These are phyloP conservation scores for Xenentodon cancila DNA, from an alignment of 2,797 vertebrate species.

Conservation along the genomic window DNA sequence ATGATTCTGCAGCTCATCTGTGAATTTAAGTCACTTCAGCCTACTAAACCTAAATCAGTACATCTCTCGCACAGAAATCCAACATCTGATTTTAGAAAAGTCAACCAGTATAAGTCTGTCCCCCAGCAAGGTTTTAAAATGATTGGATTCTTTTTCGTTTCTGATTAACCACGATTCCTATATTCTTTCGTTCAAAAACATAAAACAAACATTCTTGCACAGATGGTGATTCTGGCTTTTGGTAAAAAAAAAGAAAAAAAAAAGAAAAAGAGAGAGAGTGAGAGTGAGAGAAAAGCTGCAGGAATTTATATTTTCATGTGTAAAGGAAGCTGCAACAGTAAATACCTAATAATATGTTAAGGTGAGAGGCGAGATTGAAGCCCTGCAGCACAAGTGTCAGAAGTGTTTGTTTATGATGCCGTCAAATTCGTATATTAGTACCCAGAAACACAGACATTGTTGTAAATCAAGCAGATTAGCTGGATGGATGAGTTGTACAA, in stretches of 20 bases:
- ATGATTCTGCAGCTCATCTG: constrained; percentile 51
- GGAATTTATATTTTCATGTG: constrained; percentile 22
- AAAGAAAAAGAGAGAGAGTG: not conserved
- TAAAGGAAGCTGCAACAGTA: constrained; percentile 19
- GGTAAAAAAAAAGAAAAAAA: not conserved
- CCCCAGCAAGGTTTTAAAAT: constrained; percentile 24
- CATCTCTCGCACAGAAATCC: constrained; percentile 17
- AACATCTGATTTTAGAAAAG: constrained; percentile 23
- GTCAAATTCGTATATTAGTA: constrained; percentile 11
- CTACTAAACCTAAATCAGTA: constrained; percentile 19
- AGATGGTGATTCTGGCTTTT: constrained; percentile 37
- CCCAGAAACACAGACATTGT: constrained; percentile 3
- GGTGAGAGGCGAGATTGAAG: constrained; percentile 11
- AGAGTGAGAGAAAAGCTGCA: not conserved
- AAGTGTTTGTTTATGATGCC: constrained; percentile 31
- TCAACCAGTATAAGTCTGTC: constrained; percentile 18
- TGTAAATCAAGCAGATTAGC: constrained; percentile 22
- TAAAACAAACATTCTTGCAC: constrained; percentile 13
- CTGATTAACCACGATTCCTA: constrained; percentile 13
- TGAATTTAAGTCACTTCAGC: constrained; percentile 42
- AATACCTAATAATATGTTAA: constrained; percentile 39
- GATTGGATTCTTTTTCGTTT: constrained; percentile 8
- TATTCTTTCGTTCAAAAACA: too few species aligned
- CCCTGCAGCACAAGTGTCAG: constrained; percentile 21
- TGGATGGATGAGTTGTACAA: not conserved